phyloP scores from a whole-genome alignment of 2,888 invertebrate genomes.

The Zeuzera pyrina region DNA sequence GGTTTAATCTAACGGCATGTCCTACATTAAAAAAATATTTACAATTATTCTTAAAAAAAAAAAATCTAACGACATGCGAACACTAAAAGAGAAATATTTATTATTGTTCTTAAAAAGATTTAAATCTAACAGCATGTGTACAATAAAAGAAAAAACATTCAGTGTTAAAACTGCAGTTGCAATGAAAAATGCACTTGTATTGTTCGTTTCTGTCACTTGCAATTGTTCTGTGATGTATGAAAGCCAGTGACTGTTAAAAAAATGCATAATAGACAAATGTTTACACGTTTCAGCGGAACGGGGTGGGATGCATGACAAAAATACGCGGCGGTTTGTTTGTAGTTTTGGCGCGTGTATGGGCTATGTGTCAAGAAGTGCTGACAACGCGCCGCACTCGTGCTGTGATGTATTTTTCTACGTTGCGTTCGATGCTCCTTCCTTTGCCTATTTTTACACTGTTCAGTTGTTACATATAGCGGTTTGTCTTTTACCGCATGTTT shows the following conservation, averaged over 20 bases:
- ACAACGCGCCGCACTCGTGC: slow-evolving; percentile 25
- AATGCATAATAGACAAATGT: slow-evolving; percentile 45
- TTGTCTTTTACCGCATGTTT: slow-evolving; percentile 46
- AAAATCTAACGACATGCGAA: too few relatives aligned
- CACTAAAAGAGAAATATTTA: too few relatives aligned
- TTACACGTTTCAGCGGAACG: slow-evolving; percentile 30
- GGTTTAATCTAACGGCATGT: too few relatives aligned
- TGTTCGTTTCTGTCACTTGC: not conserved
- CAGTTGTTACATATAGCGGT: slow-evolving; percentile 14
- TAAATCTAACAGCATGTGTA: too few relatives aligned
- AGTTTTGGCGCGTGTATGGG: slow-evolving; percentile 29
- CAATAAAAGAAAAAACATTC: too few relatives aligned
- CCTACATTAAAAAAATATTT: too few relatives aligned
- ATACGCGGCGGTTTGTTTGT: slow-evolving; percentile 31
- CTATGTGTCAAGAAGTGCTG: slow-evolving; percentile 39
- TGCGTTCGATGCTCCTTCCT: too few relatives aligned
- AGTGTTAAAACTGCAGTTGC: too few relatives aligned
- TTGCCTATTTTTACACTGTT: too few relatives aligned
- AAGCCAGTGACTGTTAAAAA: slow-evolving; percentile 7
- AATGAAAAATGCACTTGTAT: too few relatives aligned
- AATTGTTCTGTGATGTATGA: not conserved
- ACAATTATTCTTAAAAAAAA: too few relatives aligned
- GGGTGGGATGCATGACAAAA: slow-evolving; percentile 35
- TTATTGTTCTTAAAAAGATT: too few relatives aligned
- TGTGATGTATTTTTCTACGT: slow-evolving; percentile 17